A percentile compares a stretch with the other conserved stretches of the same genome.
phyloP scores from a whole-genome alignment of 1,140 invertebrate genomes.

The Paralvinella palmiformis region DNA sequence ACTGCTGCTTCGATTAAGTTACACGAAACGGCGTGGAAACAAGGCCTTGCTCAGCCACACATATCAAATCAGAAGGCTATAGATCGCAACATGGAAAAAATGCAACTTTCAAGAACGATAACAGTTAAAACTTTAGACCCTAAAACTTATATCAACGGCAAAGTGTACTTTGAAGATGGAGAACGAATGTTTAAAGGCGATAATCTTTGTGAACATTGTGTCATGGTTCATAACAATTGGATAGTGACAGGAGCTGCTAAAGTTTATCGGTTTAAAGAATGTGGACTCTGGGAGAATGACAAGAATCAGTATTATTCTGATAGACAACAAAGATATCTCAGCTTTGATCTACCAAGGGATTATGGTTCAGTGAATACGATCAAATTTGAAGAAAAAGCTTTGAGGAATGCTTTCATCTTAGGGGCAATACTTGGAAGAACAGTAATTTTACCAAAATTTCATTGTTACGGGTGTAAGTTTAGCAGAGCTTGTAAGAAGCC shows the following conservation, averaged over 20 bases:
- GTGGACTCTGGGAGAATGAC: constrained; percentile 11
- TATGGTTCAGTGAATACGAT: not conserved
- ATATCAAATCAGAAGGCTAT: not conserved
- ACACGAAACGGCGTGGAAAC: not conserved
- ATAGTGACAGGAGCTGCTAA: not conserved
- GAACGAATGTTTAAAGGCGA: not conserved
- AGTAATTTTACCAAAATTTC: not conserved
- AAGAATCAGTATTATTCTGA: constrained; percentile 9
- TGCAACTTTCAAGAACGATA: not conserved
- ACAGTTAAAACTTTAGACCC: not conserved
- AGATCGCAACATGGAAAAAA: not conserved
- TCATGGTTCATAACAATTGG: not conserved
- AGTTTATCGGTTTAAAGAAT: constrained; percentile 14
- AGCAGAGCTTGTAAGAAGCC: not conserved
- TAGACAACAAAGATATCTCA: not conserved
- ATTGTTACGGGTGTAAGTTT: not conserved
- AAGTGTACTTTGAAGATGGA: not conserved
- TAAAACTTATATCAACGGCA: not conserved
- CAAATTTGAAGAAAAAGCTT: not conserved
- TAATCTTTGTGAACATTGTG: not conserved
- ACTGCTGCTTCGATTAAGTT: not conserved
- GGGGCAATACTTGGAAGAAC: not conserved
- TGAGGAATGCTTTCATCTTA: not conserved
- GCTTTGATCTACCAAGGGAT: not conserved
- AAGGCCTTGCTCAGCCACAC: not conserved